phyloP scores from a whole-genome alignment of 2,888 invertebrate genomes.

The Apoderus coryli region DNA sequence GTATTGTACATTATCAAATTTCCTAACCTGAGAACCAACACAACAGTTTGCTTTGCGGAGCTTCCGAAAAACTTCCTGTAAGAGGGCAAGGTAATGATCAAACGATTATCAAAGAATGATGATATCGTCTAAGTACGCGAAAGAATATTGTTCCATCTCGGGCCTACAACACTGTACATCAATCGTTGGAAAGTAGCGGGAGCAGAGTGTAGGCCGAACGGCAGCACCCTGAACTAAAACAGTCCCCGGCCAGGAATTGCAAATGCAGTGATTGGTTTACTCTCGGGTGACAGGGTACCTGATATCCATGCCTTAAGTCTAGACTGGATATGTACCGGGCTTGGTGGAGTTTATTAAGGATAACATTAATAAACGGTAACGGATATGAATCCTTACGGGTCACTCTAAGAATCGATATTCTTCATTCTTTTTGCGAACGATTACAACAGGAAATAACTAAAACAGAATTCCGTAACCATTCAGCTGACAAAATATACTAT shows the following conservation, averaged over 20 bases:
- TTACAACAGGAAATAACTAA: no score
- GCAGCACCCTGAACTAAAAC: slow-evolving; percentile 21
- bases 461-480: no score
- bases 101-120: not conserved
- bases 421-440: slow-evolving; percentile 2
- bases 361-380: slow-evolving; percentile 20
- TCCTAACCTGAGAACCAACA: no score
- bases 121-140: slow-evolving; percentile 1
- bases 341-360: slow-evolving; percentile 19
- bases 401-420: slow-evolving; percentile 12
- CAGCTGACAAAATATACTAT: no score
- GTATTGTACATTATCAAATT: no score
- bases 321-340: slow-evolving; percentile 21
- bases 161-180: slow-evolving; percentile 4
- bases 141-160: not conserved
- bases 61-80: not conserved
- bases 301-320: slow-evolving; percentile 15
- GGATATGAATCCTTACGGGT: slow-evolving; percentile 23
- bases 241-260: slow-evolving; percentile 20
- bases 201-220: slow-evolving; percentile 20
- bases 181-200: slow-evolving; percentile 21
- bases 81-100: not conserved
- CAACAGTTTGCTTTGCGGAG: not conserved
- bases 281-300: not conserved
- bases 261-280: slow-evolving; percentile 3